Evolutionary conservation across 2,797 vertebrate genomes (phyloP).

Genomic region (Melanotaenia parkinsoni): DNA sequence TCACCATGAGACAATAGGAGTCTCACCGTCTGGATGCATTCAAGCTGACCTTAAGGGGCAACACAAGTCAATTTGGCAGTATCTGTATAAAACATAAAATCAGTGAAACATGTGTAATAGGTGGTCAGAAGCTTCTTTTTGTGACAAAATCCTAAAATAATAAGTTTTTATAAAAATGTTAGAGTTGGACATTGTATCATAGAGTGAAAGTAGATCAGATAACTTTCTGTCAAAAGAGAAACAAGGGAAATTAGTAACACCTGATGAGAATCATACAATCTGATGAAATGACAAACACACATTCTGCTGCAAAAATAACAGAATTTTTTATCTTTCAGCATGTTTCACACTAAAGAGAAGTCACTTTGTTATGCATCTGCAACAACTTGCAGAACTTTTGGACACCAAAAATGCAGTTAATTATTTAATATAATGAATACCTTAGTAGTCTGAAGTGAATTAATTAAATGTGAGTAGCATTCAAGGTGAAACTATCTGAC

Average conservation of each 20-base stretch:
- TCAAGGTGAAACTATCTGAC: background rate
- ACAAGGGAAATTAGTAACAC: background rate
- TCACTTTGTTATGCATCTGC: background rate
- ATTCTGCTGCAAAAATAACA: background rate
- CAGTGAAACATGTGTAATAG: background rate
- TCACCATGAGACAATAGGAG: constrained; percentile 67
- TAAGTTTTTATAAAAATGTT: background rate
- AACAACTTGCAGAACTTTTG: background rate
- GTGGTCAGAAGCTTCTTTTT: background rate
- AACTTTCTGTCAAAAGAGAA: background rate
- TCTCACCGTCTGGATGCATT: constrained; percentile 35
- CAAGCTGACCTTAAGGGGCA: constrained; percentile 47
- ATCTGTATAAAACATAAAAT: constrained; percentile 20
- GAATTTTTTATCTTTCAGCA: background rate
- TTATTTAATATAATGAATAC: background rate
- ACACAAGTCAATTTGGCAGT: constrained; percentile 33
- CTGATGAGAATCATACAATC: background rate
- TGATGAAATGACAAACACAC: background rate
- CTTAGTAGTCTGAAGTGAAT: background rate
- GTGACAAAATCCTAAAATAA: background rate
- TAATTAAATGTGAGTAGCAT: background rate
- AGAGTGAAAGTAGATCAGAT: background rate
- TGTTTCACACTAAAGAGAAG: background rate
- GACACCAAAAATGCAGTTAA: background rate
- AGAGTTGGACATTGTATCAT: background rate